A percentile compares a stretch with the other conserved stretches of the same genome.
Evolutionary conservation across 2,888 invertebrate species (phyloP).

Genomic region (Eulithis testata): DNA sequence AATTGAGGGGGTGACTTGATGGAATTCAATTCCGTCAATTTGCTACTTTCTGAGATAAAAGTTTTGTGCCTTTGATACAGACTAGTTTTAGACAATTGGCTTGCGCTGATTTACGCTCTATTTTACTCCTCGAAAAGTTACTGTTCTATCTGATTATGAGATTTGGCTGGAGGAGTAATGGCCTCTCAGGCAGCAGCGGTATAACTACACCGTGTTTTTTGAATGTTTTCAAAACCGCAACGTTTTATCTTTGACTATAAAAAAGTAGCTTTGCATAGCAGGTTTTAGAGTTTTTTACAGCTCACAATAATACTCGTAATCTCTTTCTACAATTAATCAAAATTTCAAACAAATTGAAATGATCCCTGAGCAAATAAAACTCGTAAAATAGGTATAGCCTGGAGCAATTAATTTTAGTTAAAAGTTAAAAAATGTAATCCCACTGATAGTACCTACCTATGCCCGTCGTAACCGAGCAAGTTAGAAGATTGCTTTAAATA

Average conservation of each 20-base stretch:
- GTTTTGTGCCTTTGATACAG: conserved; percentile 40
- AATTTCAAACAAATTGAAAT: background rate
- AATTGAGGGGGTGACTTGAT: conserved; percentile 46
- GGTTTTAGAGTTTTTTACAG: too few relatives aligned
- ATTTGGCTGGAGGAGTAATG: background rate
- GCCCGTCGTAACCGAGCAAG: conserved; percentile 1
- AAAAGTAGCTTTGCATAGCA: too few relatives aligned
- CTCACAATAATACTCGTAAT: background rate
- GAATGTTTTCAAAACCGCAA: background rate
- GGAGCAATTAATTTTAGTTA: conserved; percentile 25
- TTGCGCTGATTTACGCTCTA: conserved; percentile 18
- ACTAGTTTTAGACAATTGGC: conserved; percentile 28
- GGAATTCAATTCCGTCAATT: conserved; percentile 45
- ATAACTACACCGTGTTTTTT: background rate
- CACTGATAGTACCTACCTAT: background rate
- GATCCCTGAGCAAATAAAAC: background rate
- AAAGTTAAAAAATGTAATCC: background rate
- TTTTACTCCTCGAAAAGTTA: conserved; percentile 3
- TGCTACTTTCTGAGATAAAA: conserved; percentile 43
- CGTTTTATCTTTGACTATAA: too few relatives aligned
- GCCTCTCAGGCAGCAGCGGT: background rate
- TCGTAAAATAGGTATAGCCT: background rate
- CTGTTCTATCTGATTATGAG: background rate
- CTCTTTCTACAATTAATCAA: background rate
- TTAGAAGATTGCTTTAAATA: conserved; percentile 17